Conservation (phyloP, 2,113 vertebrate genomes). For the Rhea americana region DNA sequence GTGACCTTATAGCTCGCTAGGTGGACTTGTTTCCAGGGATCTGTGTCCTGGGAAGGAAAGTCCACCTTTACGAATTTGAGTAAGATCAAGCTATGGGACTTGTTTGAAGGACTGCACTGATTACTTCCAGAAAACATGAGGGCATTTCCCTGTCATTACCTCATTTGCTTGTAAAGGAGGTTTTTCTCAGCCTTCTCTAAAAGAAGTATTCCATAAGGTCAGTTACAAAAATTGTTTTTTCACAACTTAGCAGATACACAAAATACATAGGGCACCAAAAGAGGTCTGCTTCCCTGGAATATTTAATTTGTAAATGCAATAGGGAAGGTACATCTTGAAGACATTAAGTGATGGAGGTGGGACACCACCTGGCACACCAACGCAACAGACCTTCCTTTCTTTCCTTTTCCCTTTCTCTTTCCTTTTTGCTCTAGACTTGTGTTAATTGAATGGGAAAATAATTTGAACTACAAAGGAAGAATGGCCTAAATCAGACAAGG, state of each 20-base stretch:
- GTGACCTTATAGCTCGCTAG: rapidly evolving
- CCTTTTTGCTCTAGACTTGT: background rate
- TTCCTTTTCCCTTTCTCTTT: background rate
- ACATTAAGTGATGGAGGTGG: background rate
- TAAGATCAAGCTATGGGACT: background rate
- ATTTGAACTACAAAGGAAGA: background rate
- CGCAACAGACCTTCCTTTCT: background rate
- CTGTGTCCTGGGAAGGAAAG: background rate
- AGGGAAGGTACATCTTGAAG: background rate
- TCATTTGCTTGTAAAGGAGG: background rate
- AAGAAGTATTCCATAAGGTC: background rate
- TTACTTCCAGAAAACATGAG: background rate
- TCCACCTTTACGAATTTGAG: background rate
- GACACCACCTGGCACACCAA: background rate
- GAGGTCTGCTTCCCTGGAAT: background rate
- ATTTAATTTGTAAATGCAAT: background rate
- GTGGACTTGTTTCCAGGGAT: background rate
- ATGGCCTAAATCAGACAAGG: background rate
- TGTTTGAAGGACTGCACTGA: background rate
- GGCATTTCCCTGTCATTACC: background rate
- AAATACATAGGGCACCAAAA: background rate
- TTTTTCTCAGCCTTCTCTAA: background rate
- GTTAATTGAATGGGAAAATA: background rate
- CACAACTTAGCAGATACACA: background rate
- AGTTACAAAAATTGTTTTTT: background rate